A percentile compares a stretch with the other conserved stretches of the same genome.
Evolutionary conservation across 1,140 invertebrate genomes (phyloP).

Genomic region (Mesaphorura yosii): DNA sequence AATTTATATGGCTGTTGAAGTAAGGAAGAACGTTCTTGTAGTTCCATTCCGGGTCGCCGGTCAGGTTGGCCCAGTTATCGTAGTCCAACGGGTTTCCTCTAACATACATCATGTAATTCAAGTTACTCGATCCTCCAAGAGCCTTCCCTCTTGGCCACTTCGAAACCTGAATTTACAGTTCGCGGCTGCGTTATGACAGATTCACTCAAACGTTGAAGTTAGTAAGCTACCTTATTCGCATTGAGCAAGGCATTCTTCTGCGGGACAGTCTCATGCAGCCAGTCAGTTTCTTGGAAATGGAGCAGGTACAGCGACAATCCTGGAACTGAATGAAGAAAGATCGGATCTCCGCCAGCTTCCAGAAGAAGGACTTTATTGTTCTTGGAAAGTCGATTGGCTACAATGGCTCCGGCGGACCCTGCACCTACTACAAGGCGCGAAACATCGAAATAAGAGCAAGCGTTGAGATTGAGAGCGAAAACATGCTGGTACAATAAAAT

Average conservation of each 20-base stretch:
- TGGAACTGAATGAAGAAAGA: slow-evolving; percentile 14
- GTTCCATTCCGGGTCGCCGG: slow-evolving; percentile 9
- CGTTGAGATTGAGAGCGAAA: too few relatives aligned
- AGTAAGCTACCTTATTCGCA: too few relatives aligned
- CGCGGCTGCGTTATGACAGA: too few relatives aligned
- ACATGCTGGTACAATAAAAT: too few relatives aligned
- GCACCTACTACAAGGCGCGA: slow-evolving; percentile 41
- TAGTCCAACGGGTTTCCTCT: slow-evolving; percentile 5
- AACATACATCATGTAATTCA: slow-evolving; percentile 16
- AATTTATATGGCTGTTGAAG: slow-evolving; percentile 10
- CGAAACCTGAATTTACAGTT: slow-evolving; percentile 15
- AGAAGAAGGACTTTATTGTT: slow-evolving; percentile 41
- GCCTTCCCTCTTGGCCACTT: slow-evolving; percentile 33
- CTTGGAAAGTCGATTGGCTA: slow-evolving; percentile 47
- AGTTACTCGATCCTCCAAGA: slow-evolving; percentile 20
- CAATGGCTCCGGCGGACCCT: slow-evolving; percentile 45
- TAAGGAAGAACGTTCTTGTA: slow-evolving; percentile 3
- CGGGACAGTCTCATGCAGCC: slow-evolving; percentile 13
- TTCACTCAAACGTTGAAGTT: too few relatives aligned
- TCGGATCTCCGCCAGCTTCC: slow-evolving; percentile 44
- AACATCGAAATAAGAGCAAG: too few relatives aligned
- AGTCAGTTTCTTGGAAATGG: slow-evolving; percentile 10
- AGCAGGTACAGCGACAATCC: slow-evolving; percentile 2
- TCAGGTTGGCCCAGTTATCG: slow-evolving; percentile 9
- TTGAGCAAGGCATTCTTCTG: slow-evolving; percentile 14